Percentiles rank a stretch among this genome's conserved stretches.
phyloP scores from a whole-genome alignment of 2,113 vertebrate genomes.

The Gallinago undulata region DNA sequence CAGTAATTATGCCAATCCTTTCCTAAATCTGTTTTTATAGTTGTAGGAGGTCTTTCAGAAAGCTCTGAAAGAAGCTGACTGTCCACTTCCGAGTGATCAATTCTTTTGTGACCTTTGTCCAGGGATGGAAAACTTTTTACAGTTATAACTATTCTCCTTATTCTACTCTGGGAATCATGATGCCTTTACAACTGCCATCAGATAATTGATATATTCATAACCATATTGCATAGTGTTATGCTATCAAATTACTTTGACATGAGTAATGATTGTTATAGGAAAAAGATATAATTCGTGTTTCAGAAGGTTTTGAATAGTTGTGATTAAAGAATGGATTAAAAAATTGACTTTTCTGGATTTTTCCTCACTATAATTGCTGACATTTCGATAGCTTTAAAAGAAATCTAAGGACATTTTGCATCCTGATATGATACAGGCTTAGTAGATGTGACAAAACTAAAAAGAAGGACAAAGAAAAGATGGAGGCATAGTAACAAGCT shows the following conservation, averaged over 20 bases:
- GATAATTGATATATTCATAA: background rate
- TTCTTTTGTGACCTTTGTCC: background rate
- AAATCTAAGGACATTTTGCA: background rate
- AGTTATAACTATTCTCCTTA: background rate
- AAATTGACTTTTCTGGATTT: background rate
- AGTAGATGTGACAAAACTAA: background rate
- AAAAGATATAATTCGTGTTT: slow-evolving; percentile 2
- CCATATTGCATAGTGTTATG: background rate
- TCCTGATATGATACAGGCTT: background rate
- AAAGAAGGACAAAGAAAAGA: background rate
- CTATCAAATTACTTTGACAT: background rate
- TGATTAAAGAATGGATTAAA: background rate
- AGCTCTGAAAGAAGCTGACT: background rate
- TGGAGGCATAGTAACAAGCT: background rate
- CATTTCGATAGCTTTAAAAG: slow-evolving; percentile 8
- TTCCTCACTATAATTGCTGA: background rate
- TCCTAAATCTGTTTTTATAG: background rate
- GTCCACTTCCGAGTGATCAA: background rate
- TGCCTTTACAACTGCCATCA: background rate
- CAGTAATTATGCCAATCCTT: background rate
- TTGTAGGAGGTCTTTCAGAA: background rate
- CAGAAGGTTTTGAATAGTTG: slow-evolving; percentile 13
- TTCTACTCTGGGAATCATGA: background rate
- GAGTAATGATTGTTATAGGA: background rate
- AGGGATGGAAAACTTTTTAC: background rate